Evolutionary conservation across 2,113 vertebrate genomes (phyloP).

Genomic region (Choloepus hoffmanni): DNA sequence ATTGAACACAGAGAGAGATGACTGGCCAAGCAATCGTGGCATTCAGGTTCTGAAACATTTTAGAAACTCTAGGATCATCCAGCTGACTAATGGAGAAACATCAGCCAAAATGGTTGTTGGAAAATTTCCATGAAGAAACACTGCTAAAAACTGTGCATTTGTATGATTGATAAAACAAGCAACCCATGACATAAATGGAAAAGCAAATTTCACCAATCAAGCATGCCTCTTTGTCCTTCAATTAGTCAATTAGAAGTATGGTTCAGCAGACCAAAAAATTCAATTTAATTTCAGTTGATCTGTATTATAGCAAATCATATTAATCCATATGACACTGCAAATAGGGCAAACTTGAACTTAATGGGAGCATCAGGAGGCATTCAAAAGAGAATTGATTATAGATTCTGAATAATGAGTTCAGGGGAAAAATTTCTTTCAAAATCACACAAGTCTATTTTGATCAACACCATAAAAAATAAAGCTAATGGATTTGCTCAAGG

Average conservation of each 20-base stretch:
- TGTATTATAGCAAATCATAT: neutral
- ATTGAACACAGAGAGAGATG: neutral
- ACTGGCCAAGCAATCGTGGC: neutral
- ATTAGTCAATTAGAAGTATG: neutral
- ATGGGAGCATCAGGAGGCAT: neutral
- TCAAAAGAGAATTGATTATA: slow-evolving; percentile 52
- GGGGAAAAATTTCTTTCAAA: neutral
- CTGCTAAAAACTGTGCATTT: neutral
- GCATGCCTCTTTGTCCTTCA: neutral
- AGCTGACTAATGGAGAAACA: neutral
- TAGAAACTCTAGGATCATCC: neutral
- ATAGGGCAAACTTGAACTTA: slow-evolving; percentile 34
- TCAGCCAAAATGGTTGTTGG: neutral
- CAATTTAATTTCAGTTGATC: neutral
- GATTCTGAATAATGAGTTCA: slow-evolving; percentile 17
- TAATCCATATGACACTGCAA: neutral
- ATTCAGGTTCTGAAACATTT: neutral
- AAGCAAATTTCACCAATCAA: neutral
- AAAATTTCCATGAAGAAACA: neutral
- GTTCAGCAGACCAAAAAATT: neutral
- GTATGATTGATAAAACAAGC: neutral
- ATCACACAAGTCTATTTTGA: slow-evolving; percentile 40
- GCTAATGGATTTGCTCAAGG: neutral
- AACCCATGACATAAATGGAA: neutral
- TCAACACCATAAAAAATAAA: slow-evolving; percentile 48